A percentile compares a stretch with the other conserved stretches of the same genome.
These are phyloP conservation scores for Carabus problematicus DNA, from an alignment of 2,888 invertebrate genomes.

Conservation along the genomic window DNA sequence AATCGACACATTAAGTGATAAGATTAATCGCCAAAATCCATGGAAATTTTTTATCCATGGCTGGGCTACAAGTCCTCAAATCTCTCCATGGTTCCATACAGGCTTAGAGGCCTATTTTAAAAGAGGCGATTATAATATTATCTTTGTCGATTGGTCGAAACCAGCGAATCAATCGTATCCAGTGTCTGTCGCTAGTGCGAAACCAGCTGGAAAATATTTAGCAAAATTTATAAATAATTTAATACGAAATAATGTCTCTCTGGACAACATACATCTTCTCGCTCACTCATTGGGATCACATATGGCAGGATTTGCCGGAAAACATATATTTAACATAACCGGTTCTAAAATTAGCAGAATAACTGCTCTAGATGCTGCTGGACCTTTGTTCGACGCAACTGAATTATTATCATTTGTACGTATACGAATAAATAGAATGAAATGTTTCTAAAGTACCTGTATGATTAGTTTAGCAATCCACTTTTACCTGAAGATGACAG, in stretches of 20 bases:
- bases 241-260: constrained; percentile 41
- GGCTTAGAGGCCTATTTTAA: constrained; percentile 58
- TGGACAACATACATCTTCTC: constrained; percentile 51
- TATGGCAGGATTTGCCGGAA: constrained; percentile 52
- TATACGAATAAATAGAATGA: constrained; percentile 3
- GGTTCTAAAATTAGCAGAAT: constrained; percentile 56
- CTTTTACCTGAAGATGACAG: constrained; percentile 60
- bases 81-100: constrained; percentile 53
- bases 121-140: constrained; percentile 57
- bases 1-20: constrained; percentile 4
- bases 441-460: background rate
- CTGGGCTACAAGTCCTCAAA: constrained; percentile 59
- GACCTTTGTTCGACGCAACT: constrained; percentile 60
- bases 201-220: constrained; percentile 44
- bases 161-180: constrained; percentile 50
- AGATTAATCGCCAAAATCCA: constrained; percentile 46
- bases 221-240: constrained; percentile 29
- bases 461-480: constrained; percentile 54
- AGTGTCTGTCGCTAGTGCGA: constrained; percentile 58
- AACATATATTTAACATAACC: constrained; percentile 47
- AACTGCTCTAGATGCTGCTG: constrained; percentile 64
- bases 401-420: constrained; percentile 8
- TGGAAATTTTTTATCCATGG: constrained; percentile 62
- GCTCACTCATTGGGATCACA: constrained; percentile 56
- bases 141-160: constrained; percentile 59